Conservation (phyloP, 2,797 vertebrate genomes). For the Megaceryle alcyon region DNA sequence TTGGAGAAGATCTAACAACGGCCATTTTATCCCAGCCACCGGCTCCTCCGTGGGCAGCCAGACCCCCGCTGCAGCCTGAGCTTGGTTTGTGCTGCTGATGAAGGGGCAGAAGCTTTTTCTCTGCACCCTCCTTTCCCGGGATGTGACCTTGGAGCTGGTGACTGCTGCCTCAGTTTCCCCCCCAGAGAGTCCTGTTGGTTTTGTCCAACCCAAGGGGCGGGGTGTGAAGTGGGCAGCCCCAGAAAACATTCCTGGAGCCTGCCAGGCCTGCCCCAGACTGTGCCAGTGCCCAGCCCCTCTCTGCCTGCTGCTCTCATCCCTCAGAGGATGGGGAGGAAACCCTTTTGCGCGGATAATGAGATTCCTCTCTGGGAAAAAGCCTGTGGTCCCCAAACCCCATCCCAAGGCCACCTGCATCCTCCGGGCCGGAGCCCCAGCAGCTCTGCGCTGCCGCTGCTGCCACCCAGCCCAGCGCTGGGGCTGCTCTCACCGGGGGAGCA, state of each 20-base stretch:
- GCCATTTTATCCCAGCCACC: constrained; percentile 31
- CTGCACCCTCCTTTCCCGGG: not conserved
- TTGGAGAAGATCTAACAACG: constrained; percentile 30
- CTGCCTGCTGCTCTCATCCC: not conserved
- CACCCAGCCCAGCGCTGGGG: not conserved
- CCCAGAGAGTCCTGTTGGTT: accelerated
- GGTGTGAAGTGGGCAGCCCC: not conserved
- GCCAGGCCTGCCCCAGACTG: no score
- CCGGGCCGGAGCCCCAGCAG: not conserved
- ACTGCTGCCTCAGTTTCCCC: not conserved
- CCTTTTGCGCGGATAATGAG: not conserved
- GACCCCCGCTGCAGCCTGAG: not conserved
- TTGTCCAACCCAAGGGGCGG: accelerated
- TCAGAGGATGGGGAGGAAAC: no score
- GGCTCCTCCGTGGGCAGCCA: not conserved
- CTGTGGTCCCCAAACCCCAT: not conserved
- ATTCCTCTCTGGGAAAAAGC: not conserved
- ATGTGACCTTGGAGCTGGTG: not conserved
- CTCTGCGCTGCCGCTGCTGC: not conserved
- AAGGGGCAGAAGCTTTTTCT: not conserved
- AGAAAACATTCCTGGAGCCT: not conserved
- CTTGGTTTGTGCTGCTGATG: not conserved
- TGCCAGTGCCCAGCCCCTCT: accelerated
- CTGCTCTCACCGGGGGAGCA: not conserved
- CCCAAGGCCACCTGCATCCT: not conserved